phyloP scores from a whole-genome alignment of 2,888 invertebrate genomes.

The Nephrocerus scutellatus region DNA sequence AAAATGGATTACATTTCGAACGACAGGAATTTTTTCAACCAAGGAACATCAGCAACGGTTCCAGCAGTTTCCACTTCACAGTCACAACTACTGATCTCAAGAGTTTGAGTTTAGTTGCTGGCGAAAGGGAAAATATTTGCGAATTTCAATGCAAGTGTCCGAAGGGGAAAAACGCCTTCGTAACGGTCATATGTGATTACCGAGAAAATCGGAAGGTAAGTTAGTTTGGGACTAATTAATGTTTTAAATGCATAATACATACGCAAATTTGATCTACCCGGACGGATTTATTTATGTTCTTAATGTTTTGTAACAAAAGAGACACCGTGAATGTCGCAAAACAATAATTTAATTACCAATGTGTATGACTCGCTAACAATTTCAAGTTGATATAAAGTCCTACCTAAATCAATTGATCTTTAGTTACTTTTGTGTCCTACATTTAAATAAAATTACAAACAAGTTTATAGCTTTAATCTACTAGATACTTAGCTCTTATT shows the following conservation, averaged over 20 bases:
- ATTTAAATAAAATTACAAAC: too few species aligned
- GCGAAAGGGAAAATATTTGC: conserved; percentile 24
- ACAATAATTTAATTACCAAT: too few species aligned
- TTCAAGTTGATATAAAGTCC: too few species aligned
- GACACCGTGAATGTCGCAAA: not conserved
- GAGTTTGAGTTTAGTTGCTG: conserved; percentile 21
- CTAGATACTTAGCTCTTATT: too few species aligned
- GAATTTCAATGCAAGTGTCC: conserved; percentile 22
- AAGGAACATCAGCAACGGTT: conserved; percentile 20
- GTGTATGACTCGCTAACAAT: too few species aligned
- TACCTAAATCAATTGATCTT: too few species aligned
- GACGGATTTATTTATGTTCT: not conserved
- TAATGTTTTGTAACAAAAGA: not conserved
- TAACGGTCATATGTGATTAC: conserved; percentile 24
- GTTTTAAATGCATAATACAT: too few species aligned
- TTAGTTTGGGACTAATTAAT: too few species aligned
- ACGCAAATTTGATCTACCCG: not conserved
- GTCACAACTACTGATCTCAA: conserved; percentile 12
- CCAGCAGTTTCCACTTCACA: not conserved
- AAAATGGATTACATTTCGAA: conserved; percentile 22
- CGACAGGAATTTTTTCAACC: not conserved
- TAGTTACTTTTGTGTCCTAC: too few species aligned
- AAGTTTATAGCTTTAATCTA: too few species aligned
- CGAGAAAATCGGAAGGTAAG: conserved; percentile 24
- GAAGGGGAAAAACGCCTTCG: conserved; percentile 21